These are phyloP conservation scores for Shinisaurus crocodilurus DNA, from an alignment of 2,113 vertebrate genomes.

Conservation along the genomic window DNA sequence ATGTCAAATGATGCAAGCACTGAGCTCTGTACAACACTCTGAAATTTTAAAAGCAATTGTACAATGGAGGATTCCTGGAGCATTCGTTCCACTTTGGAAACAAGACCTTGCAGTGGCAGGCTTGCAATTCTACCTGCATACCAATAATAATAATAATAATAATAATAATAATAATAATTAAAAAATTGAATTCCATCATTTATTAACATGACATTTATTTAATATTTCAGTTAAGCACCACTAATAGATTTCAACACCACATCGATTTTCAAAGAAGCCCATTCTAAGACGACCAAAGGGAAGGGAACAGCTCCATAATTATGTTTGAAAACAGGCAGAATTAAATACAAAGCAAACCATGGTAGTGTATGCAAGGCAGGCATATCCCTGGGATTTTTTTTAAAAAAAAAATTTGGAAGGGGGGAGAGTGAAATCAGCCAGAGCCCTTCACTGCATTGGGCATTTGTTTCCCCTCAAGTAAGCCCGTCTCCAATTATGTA, in stretches of 20 bases:
- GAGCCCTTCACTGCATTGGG: background rate
- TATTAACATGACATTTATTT: background rate
- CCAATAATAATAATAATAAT: background rate
- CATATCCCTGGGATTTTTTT: background rate
- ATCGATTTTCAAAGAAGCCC: background rate
- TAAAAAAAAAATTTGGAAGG: too few species aligned
- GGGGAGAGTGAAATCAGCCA: background rate
- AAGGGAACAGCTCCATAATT: background rate
- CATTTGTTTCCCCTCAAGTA: background rate
- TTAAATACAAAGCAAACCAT: background rate
- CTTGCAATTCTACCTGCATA: too few species aligned
- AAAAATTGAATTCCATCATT: background rate
- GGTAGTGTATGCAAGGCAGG: background rate
- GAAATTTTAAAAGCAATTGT: too few species aligned
- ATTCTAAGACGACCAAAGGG: background rate
- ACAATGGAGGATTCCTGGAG: background rate
- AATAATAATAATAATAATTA: background rate
- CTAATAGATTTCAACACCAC: background rate
- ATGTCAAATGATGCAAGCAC: too few species aligned
- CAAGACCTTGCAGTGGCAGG: background rate
- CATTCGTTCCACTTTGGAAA: background rate
- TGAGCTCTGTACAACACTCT: too few species aligned
- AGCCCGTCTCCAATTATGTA: background rate
- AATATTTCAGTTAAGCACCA: slow-evolving; percentile 4
- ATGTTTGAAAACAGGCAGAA: background rate